These are phyloP conservation scores for Hipparchia semele DNA, from an alignment of 2,888 invertebrate genomes.

Conservation along the genomic window DNA sequence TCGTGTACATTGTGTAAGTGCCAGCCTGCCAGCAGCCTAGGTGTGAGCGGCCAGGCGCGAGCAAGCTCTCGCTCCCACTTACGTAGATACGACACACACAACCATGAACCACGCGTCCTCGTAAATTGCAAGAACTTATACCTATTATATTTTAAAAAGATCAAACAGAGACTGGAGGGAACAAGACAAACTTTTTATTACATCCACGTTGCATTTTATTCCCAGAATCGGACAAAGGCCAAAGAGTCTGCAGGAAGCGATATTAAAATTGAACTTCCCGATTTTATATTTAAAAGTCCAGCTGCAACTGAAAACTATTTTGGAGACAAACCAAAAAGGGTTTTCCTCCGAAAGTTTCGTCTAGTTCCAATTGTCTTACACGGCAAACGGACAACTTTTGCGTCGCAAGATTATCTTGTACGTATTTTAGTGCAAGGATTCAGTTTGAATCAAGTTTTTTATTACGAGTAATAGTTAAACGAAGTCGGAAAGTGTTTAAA, in stretches of 20 bases:
- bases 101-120: too few relatives aligned
- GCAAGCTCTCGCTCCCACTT: too few relatives aligned
- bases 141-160: neutral
- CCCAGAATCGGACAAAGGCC: slow-evolving; percentile 17
- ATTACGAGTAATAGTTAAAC: neutral
- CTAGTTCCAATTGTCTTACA: slow-evolving; percentile 19
- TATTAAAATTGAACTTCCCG: slow-evolving; percentile 36
- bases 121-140: neutral
- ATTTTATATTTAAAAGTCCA: slow-evolving; percentile 33
- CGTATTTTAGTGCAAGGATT: neutral
- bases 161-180: neutral
- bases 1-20: too few relatives aligned
- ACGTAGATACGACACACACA: too few relatives aligned
- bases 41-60: too few relatives aligned
- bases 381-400: slow-evolving; percentile 12
- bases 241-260: slow-evolving; percentile 23
- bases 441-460: neutral
- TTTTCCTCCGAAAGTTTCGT: slow-evolving; percentile 8
- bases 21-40: too few relatives aligned
- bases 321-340: slow-evolving; percentile 35
- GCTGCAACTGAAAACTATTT: slow-evolving; percentile 37
- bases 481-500: too few relatives aligned
- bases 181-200: slow-evolving; percentile 15
- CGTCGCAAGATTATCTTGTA: slow-evolving; percentile 8
- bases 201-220: slow-evolving; percentile 21